Base-by-base conservation (phyloP, 2,797 vertebrate genomes). In the Alca torda region DNA sequence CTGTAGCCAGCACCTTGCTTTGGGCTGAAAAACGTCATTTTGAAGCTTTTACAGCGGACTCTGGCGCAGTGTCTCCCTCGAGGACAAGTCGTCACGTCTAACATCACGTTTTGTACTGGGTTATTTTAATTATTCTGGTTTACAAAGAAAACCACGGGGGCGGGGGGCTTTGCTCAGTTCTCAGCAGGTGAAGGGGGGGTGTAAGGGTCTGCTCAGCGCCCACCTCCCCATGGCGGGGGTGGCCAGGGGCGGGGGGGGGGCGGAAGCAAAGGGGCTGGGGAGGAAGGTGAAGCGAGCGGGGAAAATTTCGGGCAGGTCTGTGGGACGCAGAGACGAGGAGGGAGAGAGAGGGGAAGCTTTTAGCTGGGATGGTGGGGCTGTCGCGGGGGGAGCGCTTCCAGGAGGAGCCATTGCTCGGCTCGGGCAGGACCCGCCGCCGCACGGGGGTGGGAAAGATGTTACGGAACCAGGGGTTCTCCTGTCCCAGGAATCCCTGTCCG, bases 281-380 rank as follows among this genome's bases (percentile, higher is more conserved):
- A 37, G 65, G 33, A 50, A 67, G 39, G 35, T 1, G 3, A 33
- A 35, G 30, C 1, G 19, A 50, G 35, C 12, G 15, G 56, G 53
- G 31, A 2, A 11, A 5, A 26, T 7, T 4, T 4, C 1, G 2
- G n/a, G 13, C 4, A 4, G 23, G 30, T 0, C 5, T 3, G 3
- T 5, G 63, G 76, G 67, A 9, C 14, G 48, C 1, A 3, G 63
- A 6, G 6, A 11, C 1, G 2, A 35, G 46, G 3, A 13, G 0
- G 23, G 31, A 13, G 63, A 25, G 21, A 13, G 16, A 9, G 4
- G 37, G 81, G 23, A 41, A 25, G 21, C 6, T 13, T 41, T 53
- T 19, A 8, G 9, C 35, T 3, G 74, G 65, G 60, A 14, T 17
- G 53, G 39, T n/a, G 63, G 39, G 61, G 23, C 16, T 31, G 16